phyloP scores from a whole-genome alignment of 2,113 vertebrate genomes.

The Mobula birostris region DNA sequence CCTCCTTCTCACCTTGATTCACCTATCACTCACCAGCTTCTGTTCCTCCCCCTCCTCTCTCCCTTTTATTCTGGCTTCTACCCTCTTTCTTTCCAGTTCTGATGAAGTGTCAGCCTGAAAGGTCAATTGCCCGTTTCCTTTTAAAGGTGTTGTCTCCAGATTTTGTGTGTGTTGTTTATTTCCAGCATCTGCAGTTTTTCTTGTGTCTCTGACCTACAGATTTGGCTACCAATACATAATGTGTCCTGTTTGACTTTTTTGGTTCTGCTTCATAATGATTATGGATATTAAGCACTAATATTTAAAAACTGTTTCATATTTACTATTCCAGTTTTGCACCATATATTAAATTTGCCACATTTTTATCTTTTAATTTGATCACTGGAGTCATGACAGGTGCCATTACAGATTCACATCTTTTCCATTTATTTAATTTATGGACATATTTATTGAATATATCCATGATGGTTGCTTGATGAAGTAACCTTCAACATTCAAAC shows the following conservation, averaged over 20 bases:
- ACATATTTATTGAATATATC: not conserved
- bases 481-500: not conserved
- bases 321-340: not conserved
- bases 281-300: not conserved
- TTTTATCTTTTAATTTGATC: not conserved
- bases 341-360: too few species aligned
- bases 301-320: not conserved
- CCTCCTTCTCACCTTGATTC: too few species aligned
- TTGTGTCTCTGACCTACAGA: not conserved
- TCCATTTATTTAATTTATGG: not conserved
- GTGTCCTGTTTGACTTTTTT: not conserved
- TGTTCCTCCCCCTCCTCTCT: too few species aligned
- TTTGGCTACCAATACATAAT: not conserved
- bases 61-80: too few species aligned
- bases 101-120: too few species aligned
- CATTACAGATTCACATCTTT: not conserved
- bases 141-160: too few species aligned
- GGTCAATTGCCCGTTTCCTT: too few species aligned
- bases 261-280: not conserved
- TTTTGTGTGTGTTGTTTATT: too few species aligned
- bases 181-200: too few species aligned
- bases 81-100: too few species aligned
- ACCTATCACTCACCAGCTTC: too few species aligned
- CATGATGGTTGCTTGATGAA: not conserved
- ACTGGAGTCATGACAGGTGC: not conserved